Evolutionary conservation across 2,888 invertebrate genomes (phyloP), one percentile per base, ranked within the genome.

Genomic region (Temnothorax unifasciatus): DNA sequence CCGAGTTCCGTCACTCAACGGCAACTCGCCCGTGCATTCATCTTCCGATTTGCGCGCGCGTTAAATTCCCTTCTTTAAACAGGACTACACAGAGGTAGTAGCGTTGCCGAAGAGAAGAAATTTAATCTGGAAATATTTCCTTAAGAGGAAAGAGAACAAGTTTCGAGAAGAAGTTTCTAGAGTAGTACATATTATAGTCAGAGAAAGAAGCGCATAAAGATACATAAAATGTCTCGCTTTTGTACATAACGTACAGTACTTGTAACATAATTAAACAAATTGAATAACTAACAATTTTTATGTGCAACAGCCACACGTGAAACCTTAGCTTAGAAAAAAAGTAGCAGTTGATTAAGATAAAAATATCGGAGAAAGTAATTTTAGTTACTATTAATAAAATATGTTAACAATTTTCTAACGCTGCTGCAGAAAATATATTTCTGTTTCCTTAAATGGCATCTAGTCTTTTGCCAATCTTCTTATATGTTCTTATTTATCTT

Each of bases 51-150:
- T 63, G 47, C 18, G 29, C 47, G 29, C 66, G 34, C 18, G 38
- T 74, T 47, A 75, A 63, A 50, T 63, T 18, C 50, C 11, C 21
- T 47, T 63, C 63, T 63, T 75, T 63, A 63, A 75, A 63, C 29
- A 63, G 50, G 61, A 47, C 21, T 61, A 8, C 47, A 75, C 47
- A 75, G 47, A 50, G 13, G 25, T 11, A 34, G 15, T 11, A 13
- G 61, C 29, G 34, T 13, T 38, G 21, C 21, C 25, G 47, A 3
- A 34, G 52, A 57, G n/a, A 38, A 47, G 63, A 63, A 50, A 63
- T 52, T 64, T 52, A 52, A 76, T 64, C 44, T 29, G 11, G 9
- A 15, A 64, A 73, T 52, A 74, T 82, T 64, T 50, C n/a, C 6
- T 74, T 29, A 18, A 41, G 0, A 25, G 6, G 9, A 74, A 44